phyloP scores from a whole-genome alignment of 2,797 vertebrate genomes.

The Botia almorhae region DNA sequence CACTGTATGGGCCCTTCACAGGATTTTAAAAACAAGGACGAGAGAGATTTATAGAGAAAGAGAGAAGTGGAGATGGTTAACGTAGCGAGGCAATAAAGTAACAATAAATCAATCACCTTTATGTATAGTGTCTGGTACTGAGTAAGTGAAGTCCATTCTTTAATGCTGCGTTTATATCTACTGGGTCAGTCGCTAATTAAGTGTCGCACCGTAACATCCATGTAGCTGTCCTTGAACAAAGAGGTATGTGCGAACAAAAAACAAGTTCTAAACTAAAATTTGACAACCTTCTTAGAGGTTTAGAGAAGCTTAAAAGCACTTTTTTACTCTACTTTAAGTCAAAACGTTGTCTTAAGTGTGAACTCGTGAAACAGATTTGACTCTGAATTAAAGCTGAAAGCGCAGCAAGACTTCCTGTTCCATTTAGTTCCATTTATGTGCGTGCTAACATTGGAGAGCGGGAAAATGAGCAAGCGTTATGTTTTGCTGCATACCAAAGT shows the following conservation, averaged over 20 bases:
- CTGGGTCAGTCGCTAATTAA: background rate
- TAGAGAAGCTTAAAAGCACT: background rate
- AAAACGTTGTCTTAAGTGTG: background rate
- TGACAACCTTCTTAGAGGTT: background rate
- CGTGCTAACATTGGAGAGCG: background rate
- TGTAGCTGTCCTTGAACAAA: background rate
- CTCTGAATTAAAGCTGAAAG: background rate
- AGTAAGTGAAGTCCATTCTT: constrained; percentile 6
- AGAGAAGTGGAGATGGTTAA: constrained; percentile 16
- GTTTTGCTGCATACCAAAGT: no score
- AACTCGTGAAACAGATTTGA: background rate
- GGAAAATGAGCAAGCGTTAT: no score
- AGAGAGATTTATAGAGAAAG: background rate
- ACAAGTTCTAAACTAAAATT: background rate
- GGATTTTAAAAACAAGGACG: constrained; percentile 23
- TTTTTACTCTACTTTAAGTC: background rate
- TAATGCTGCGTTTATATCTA: background rate
- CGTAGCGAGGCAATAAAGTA: constrained; percentile 3
- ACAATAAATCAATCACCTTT: constrained; percentile 19
- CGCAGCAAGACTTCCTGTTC: no score
- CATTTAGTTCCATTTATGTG: background rate
- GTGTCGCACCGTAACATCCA: background rate
- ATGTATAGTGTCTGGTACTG: background rate
- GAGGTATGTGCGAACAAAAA: background rate
- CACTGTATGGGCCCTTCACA: background rate